phyloP scores from a whole-genome alignment of 2,113 vertebrate species.

The Cheirogaleus medius region DNA sequence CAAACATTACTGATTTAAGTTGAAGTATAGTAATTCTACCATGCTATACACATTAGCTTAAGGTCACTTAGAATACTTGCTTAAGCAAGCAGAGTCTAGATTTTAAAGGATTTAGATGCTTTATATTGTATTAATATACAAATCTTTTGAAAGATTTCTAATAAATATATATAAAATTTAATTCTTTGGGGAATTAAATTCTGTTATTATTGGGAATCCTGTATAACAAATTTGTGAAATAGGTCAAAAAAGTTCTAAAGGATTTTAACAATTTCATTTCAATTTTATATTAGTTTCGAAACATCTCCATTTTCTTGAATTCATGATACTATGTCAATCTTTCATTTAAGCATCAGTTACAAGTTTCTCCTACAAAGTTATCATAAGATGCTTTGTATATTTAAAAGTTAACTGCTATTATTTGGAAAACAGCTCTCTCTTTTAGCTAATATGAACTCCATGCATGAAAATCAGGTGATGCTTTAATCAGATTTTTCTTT shows the following conservation, averaged over 20 bases:
- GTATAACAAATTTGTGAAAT: background rate
- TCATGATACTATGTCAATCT: background rate
- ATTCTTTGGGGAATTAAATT: background rate
- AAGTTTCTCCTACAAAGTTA: background rate
- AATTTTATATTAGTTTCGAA: slow-evolving; percentile 30
- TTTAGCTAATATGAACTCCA: background rate
- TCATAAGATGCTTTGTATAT: background rate
- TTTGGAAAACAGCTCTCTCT: background rate
- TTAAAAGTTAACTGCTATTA: background rate
- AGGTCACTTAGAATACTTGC: background rate
- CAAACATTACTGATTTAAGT: background rate
- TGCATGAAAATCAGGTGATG: background rate
- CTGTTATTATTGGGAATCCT: background rate
- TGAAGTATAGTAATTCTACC: background rate
- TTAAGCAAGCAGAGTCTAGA: background rate
- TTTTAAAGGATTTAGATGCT: background rate
- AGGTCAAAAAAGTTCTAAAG: background rate
- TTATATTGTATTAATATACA: background rate
- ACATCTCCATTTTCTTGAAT: background rate
- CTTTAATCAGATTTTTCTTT: background rate
- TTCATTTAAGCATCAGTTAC: background rate
- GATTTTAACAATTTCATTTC: background rate
- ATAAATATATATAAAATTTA: slow-evolving; percentile 11
- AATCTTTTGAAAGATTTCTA: background rate
- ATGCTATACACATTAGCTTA: background rate